phyloP scores from a whole-genome alignment of 2,113 vertebrate genomes.

The Cichladusa arquata region DNA sequence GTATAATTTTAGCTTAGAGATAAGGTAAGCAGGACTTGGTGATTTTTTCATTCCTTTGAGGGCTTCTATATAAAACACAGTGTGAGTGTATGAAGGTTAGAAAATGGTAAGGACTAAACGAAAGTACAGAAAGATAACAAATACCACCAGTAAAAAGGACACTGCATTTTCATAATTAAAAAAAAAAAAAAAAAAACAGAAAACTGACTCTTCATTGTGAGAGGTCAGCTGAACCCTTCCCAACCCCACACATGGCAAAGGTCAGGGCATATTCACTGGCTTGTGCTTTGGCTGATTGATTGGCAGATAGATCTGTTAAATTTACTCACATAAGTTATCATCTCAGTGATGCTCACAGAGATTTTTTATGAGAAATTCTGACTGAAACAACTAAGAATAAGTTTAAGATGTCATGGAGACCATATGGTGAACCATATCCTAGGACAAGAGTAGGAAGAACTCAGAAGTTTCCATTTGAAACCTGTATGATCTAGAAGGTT shows the following conservation, averaged over 20 bases:
- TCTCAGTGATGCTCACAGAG: background rate
- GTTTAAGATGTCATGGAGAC: background rate
- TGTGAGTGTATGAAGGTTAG: background rate
- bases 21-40: background rate
- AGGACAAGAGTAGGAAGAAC: background rate
- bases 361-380: background rate
- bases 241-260: background rate
- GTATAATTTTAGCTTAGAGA: background rate
- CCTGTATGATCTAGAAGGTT: background rate
- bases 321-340: background rate
- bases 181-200: too few species aligned
- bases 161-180: background rate
- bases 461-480: background rate
- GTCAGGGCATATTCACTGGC: background rate
- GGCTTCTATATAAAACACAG: background rate
- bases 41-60: background rate
- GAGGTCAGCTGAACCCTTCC: fast-evolving
- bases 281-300: background rate
- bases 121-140: background rate
- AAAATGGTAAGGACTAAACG: background rate
- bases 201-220: background rate
- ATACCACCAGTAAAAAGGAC: background rate
- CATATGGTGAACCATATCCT: background rate
- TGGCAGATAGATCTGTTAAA: background rate
- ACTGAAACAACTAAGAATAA: background rate